phyloP scores from a whole-genome alignment of 2,113 vertebrate genomes.

The Elaphurus davidianus region DNA sequence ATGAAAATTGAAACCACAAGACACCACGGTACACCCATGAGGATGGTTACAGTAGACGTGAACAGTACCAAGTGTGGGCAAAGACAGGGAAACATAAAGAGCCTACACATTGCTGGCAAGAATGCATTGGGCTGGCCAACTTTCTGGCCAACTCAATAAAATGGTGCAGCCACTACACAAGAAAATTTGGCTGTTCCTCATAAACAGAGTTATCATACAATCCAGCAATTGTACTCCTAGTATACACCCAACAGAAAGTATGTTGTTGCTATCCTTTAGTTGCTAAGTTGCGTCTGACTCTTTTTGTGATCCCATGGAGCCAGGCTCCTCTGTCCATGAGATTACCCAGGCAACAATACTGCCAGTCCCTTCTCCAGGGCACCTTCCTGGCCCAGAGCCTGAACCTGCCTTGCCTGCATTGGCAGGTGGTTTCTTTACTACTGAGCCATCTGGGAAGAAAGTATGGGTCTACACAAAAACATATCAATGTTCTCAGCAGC shows the following conservation, averaged over 20 bases:
- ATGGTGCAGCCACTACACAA: background rate
- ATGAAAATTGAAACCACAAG: background rate
- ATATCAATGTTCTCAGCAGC: background rate
- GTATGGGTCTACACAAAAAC: background rate
- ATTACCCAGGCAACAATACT: background rate
- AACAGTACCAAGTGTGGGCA: background rate
- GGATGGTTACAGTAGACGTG: background rate
- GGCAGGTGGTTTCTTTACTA: background rate
- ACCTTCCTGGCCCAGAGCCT: background rate
- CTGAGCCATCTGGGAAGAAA: background rate
- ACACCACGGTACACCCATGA: background rate
- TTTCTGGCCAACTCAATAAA: background rate
- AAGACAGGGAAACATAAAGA: background rate
- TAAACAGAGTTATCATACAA: background rate
- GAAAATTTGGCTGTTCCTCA: background rate
- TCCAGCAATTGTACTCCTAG: background rate
- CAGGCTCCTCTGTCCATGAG: background rate
- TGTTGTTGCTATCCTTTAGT: background rate
- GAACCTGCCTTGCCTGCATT: fast-evolving
- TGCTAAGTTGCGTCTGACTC: background rate
- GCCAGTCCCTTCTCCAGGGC: background rate
- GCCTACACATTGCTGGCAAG: background rate
- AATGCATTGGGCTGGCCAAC: background rate
- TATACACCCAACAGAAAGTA: background rate
- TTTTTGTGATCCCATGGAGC: background rate